These are phyloP conservation scores for Cephus pulcher DNA, from an alignment of 2,888 invertebrate species.

Conservation along the genomic window DNA sequence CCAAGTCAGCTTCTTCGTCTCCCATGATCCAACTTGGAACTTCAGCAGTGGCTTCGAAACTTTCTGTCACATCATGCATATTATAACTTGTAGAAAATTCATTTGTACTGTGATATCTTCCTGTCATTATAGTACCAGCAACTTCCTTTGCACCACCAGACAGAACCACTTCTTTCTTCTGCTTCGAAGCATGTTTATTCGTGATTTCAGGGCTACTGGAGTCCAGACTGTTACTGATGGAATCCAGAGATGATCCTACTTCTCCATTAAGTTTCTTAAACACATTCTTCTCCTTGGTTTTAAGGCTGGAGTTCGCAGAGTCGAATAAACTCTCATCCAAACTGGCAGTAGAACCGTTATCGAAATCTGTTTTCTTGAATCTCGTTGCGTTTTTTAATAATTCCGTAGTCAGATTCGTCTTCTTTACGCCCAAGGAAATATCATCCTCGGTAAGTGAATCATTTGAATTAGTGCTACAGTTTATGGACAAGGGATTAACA, in stretches of 20 bases:
- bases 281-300: conserved; percentile 54
- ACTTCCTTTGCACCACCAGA: conserved; percentile 56
- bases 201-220: conserved; percentile 59
- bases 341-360: conserved; percentile 57
- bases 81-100: conserved; percentile 59
- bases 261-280: conserved; percentile 58
- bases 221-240: conserved; percentile 60
- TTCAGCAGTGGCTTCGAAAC: conserved; percentile 65
- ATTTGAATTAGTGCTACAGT: conserved; percentile 57
- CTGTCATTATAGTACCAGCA: conserved; percentile 60
- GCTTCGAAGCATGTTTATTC: conserved; percentile 32
- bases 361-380: conserved; percentile 57
- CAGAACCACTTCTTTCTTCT: conserved; percentile 49
- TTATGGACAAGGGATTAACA: conserved; percentile 72
- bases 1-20: conserved; percentile 67
- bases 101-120: conserved; percentile 58
- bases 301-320: conserved; percentile 48
- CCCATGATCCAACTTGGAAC: conserved; percentile 70
- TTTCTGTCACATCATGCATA: conserved; percentile 56
- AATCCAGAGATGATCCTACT: conserved; percentile 58
- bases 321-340: conserved; percentile 62
- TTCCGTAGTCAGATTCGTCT: conserved; percentile 45
- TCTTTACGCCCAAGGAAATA: conserved; percentile 38
- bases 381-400: conserved; percentile 59
- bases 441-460: conserved; percentile 63